phyloP scores from a whole-genome alignment of 2,797 vertebrate species.

The Podargus strigoides region DNA sequence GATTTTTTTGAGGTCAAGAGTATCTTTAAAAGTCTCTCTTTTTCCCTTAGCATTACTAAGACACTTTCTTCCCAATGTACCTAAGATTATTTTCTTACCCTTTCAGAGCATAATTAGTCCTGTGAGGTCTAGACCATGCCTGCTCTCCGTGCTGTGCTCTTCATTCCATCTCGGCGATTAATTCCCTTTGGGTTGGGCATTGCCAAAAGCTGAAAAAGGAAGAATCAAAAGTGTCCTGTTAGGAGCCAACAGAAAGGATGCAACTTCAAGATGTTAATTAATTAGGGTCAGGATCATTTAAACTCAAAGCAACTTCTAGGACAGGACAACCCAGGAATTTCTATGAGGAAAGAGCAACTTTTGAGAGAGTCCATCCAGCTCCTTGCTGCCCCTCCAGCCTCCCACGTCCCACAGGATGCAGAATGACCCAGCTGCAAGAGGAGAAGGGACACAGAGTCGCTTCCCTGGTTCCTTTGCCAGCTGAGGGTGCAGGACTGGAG shows the following conservation, averaged over 20 bases:
- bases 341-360: neutral
- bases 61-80: neutral
- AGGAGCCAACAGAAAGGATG: neutral
- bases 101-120: conserved; percentile 26
- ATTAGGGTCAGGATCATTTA: neutral
- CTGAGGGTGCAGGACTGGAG: neutral
- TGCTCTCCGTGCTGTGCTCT: conserved; percentile 9
- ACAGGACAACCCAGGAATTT: neutral
- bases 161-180: neutral
- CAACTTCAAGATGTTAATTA: neutral
- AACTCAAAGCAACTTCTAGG: neutral
- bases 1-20: neutral
- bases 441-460: rapidly evolving
- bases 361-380: neutral
- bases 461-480: rapidly evolving
- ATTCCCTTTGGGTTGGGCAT: neutral
- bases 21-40: neutral
- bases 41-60: neutral
- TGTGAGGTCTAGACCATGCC: neutral
- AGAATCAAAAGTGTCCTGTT: neutral
- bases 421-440: neutral
- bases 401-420: neutral
- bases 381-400: neutral
- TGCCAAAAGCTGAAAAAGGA: neutral
- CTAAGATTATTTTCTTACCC: conserved; percentile 10